Evolutionary conservation across 2,113 vertebrate genomes (phyloP).

Genomic region (Urocynchramus pylzowi): DNA sequence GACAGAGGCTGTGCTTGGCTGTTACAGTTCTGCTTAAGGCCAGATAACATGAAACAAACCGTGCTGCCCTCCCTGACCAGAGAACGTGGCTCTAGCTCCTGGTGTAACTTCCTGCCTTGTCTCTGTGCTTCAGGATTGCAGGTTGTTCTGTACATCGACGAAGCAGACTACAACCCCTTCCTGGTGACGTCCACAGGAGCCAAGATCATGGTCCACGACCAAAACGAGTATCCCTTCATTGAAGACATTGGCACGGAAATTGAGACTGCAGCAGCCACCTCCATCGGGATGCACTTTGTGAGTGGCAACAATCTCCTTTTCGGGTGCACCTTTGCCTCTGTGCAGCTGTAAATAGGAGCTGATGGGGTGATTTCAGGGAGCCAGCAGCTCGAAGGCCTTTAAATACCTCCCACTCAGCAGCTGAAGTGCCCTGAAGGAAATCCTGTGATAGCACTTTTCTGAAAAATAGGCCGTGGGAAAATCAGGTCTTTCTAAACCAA

Average conservation of each 20-base stretch:
- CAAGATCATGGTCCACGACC: constrained; percentile 77
- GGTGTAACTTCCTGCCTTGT: background rate
- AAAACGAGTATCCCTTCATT: constrained; percentile 78
- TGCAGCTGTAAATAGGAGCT: background rate
- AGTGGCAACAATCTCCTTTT: background rate
- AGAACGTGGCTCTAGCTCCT: background rate
- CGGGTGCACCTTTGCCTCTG: background rate
- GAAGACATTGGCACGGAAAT: constrained; percentile 80
- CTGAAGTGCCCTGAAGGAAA: background rate
- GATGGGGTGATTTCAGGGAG: background rate
- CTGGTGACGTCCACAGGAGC: constrained; percentile 76
- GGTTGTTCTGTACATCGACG: constrained; percentile 74
- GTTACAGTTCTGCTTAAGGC: background rate
- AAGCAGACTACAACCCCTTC: constrained; percentile 81
- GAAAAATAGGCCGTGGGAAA: background rate
- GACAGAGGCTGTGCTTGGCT: background rate
- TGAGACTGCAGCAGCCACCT: constrained; percentile 73
- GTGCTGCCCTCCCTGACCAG: background rate
- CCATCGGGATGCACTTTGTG: constrained; percentile 82
- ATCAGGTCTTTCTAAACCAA: background rate
- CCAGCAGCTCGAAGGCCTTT: background rate
- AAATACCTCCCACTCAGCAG: background rate
- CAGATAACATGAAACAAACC: background rate
- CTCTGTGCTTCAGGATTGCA: constrained; percentile 70
- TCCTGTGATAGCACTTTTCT: background rate